phyloP scores from a whole-genome alignment of 2,888 invertebrate species.

The Mechanitis messenoides region DNA sequence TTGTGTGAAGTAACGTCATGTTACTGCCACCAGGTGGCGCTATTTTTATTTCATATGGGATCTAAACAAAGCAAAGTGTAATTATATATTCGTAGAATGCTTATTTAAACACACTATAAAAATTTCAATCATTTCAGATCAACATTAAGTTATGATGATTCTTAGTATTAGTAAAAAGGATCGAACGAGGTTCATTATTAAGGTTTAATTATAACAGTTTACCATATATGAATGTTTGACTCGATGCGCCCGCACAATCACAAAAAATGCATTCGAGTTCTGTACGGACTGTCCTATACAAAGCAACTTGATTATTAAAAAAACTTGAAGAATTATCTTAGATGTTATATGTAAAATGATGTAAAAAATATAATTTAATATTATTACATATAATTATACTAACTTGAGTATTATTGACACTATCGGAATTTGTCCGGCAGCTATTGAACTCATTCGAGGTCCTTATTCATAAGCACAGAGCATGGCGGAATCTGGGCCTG shows the following conservation, averaged over 20 bases:
- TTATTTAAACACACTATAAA: constrained; percentile 1
- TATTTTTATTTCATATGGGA: too few relatives aligned
- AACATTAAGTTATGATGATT: constrained; percentile 68
- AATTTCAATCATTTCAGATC: constrained; percentile 31
- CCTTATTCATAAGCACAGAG: too few relatives aligned
- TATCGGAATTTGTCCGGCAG: too few relatives aligned
- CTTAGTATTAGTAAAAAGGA: constrained; percentile 58
- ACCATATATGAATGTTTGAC: constrained; percentile 68
- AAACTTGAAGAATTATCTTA: constrained; percentile 52
- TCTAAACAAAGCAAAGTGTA: too few relatives aligned
- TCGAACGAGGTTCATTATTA: constrained; percentile 63
- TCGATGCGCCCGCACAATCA: constrained; percentile 46
- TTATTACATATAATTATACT: too few relatives aligned
- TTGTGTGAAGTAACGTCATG: too few relatives aligned
- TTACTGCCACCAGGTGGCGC: too few relatives aligned
- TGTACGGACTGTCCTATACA: constrained; percentile 50
- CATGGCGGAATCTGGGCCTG: too few relatives aligned
- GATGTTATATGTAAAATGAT: constrained; percentile 42
- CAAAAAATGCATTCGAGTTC: constrained; percentile 58
- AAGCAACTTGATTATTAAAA: constrained; percentile 57
- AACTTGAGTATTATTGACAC: too few relatives aligned
- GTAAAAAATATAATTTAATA: constrained; percentile 27
- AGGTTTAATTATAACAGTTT: constrained; percentile 74
- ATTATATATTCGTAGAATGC: neutral
- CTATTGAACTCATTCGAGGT: too few relatives aligned